These are phyloP conservation scores for Acanthis flammea DNA, from an alignment of 2,797 vertebrate species.

Conservation along the genomic window DNA sequence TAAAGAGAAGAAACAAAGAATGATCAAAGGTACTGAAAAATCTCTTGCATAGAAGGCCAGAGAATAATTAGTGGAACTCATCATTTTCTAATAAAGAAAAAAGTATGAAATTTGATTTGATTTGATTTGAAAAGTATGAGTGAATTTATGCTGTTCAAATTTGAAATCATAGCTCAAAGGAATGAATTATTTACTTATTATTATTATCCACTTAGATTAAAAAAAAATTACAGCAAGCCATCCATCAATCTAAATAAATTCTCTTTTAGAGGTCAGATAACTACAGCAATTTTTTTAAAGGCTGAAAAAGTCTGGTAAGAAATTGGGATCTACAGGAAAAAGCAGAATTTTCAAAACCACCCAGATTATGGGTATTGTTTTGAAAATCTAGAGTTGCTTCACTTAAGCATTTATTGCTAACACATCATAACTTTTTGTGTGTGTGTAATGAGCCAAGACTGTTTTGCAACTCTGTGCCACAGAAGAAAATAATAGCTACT, in stretches of 20 bases:
- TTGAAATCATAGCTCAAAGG: background rate
- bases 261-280: background rate
- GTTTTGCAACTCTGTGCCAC: background rate
- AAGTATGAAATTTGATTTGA: background rate
- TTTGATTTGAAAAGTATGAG: background rate
- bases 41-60: background rate
- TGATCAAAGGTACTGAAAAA: background rate
- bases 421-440: background rate
- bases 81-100: background rate
- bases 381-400: background rate
- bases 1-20: slow-evolving; percentile 5
- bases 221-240: background rate
- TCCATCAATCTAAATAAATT: background rate
- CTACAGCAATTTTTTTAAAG: background rate
- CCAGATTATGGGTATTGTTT: background rate
- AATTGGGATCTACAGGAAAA: background rate
- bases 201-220: background rate
- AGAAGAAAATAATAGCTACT: background rate
- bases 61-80: background rate
- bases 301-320: background rate
- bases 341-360: background rate
- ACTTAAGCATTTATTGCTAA: background rate
- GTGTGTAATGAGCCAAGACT: background rate
- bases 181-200: background rate
- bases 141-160: background rate